These are phyloP conservation scores for Caenorhabditis uteleia DNA, from an alignment of 2,888 invertebrate species.

Conservation along the genomic window DNA sequence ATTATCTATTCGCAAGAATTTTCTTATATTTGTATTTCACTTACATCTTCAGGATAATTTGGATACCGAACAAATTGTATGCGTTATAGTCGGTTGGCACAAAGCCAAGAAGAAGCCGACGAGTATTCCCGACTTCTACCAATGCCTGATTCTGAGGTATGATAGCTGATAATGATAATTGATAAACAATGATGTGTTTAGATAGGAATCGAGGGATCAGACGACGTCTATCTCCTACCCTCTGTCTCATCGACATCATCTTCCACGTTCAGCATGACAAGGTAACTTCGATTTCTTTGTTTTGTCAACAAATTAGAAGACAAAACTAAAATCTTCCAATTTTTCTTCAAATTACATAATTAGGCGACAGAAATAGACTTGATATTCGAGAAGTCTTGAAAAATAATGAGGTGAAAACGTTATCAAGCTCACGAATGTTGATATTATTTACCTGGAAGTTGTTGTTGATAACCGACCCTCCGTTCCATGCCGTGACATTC, in stretches of 20 bases:
- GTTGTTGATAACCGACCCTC: too few species aligned
- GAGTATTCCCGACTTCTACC: slow-evolving; percentile 47
- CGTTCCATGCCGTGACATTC: too few species aligned
- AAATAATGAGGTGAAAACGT: too few species aligned
- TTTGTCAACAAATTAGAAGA: too few species aligned
- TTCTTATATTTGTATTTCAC: too few species aligned
- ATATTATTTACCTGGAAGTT: too few species aligned
- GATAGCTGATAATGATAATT: neutral
- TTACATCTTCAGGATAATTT: slow-evolving; percentile 1
- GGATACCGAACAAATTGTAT: slow-evolving; percentile 41
- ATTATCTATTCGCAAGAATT: too few species aligned
- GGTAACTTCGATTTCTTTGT: slow-evolving; percentile 40
- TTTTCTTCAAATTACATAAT: too few species aligned
- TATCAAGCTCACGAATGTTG: too few species aligned
- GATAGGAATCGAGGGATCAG: slow-evolving; percentile 58
- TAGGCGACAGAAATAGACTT: too few species aligned
- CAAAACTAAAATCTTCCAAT: too few species aligned
- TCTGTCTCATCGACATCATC: slow-evolving; percentile 54
- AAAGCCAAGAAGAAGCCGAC: slow-evolving; percentile 57
- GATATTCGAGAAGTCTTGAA: too few species aligned
- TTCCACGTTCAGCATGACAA: slow-evolving; percentile 54
- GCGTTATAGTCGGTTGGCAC: slow-evolving; percentile 59
- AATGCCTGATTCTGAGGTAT: slow-evolving; percentile 54
- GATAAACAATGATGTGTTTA: slow-evolving; percentile 10
- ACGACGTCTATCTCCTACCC: slow-evolving; percentile 67